Evolutionary conservation across 2,113 vertebrate species (phyloP), one percentile per base, ranked within the genome.

Genomic region (Telmatochromis sp.): DNA sequence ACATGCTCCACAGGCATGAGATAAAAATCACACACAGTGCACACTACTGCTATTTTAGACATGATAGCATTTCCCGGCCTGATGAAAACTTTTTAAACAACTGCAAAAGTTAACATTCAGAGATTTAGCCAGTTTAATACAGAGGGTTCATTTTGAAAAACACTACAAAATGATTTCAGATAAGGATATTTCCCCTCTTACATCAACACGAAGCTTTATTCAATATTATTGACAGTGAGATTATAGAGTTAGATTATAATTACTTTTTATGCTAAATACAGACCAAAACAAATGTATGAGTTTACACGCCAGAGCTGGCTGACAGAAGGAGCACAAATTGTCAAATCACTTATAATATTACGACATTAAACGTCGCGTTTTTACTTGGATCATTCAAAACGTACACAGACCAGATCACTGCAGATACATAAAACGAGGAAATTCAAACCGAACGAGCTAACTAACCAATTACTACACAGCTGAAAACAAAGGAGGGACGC

Each of bases 401-500:
- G 23, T 17, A 42, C 12, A 31, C 12, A 49, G 9, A 13, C 23
- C 17, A n/a, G 4, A 13, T 53, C 12, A 37, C 31, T n/a, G 26
- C 6, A 45, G 21, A 15, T 49, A 10, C 13, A 70, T n/a, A 51
- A 28, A 58, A 60, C 17, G 35, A 7, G 4, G 9, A 23, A 6
- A 65, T 3, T 3, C 2, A 19, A 54, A 2, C 11, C 21, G 3
- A 23, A 7, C 17, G 6, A 13, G 11, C 21, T 12, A 40, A 54
- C 31, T 10, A 81, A 17, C 26, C 60, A 37, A 21, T 6, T 13
- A 35, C 23, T 35, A 9, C 49, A 81, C 51, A 5, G 2, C 9
- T 63, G 49, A 89, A 73, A 87, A 95, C 93, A 94, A 94, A 90
- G 55, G 53, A 12, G 35, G 15, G 37, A 81, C 23, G 80, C 83